Conservation (phyloP, 1,140 invertebrate species). For the Nymphalis io region DNA sequence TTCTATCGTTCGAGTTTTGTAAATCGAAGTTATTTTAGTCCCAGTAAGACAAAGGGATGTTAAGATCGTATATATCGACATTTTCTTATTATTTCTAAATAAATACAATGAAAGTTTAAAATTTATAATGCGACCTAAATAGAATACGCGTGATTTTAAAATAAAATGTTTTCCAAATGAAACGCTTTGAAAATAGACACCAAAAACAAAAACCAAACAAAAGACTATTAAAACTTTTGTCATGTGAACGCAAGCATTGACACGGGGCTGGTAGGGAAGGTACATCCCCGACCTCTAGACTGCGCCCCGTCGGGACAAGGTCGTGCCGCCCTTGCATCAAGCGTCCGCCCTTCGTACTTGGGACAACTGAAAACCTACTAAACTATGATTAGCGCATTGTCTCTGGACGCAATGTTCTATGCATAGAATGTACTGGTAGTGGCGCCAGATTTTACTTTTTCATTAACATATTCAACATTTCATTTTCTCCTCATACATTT, state of each 20-base stretch:
- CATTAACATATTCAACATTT: neutral
- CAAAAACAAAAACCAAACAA: constrained; percentile 6
- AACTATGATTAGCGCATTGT: constrained; percentile 33
- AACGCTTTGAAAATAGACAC: neutral
- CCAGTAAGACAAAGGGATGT: too few relatives aligned
- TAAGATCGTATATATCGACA: too few relatives aligned
- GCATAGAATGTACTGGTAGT: neutral
- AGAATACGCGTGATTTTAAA: neutral
- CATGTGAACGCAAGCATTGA: constrained; percentile 29
- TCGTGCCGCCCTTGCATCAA: constrained; percentile 64
- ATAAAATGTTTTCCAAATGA: neutral
- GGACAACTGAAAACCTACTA: constrained; percentile 43
- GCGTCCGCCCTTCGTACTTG: constrained; percentile 58
- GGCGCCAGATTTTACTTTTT: neutral
- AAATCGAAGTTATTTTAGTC: too few relatives aligned
- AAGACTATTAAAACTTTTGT: constrained; percentile 14
- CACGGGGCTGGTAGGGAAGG: constrained; percentile 42
- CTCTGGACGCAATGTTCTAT: constrained; percentile 15
- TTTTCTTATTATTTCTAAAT: too few relatives aligned
- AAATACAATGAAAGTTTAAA: too few relatives aligned
- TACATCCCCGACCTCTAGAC: constrained; percentile 72
- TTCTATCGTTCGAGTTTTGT: too few relatives aligned
- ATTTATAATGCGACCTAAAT: neutral
- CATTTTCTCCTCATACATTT: too few relatives aligned
- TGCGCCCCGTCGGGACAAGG: constrained; percentile 60